Evolutionary conservation across 2,888 invertebrate species (phyloP).

Genomic region (Protonemura montana): DNA sequence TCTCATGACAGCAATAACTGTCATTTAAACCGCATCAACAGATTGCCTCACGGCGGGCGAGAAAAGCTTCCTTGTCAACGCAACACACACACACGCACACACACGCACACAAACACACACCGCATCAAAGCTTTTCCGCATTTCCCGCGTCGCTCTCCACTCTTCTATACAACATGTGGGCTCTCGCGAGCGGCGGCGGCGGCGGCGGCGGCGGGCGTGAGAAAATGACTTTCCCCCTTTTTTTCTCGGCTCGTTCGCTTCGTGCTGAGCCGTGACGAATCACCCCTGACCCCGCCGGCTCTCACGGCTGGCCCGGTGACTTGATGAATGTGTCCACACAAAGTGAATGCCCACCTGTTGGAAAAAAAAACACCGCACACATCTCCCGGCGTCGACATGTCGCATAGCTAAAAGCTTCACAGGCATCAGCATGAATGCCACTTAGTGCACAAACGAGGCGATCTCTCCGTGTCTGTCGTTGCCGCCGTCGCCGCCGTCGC

Average conservation of each 20-base stretch:
- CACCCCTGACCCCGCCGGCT: conserved; percentile 42
- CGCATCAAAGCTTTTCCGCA: conserved; percentile 21
- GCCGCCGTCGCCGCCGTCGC: not conserved
- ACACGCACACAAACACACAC: not conserved
- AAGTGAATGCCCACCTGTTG: conserved; percentile 47
- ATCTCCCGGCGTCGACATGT: not conserved
- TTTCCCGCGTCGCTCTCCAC: not conserved
- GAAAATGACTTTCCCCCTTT: conserved; percentile 43
- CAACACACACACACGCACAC: too few species aligned
- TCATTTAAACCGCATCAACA: conserved; percentile 43
- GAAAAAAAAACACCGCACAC: conserved; percentile 34
- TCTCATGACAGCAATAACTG: conserved; percentile 46
- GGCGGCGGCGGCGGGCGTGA: not conserved
- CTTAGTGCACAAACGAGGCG: not conserved
- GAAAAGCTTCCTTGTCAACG: conserved; percentile 39
- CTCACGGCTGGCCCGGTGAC: conserved; percentile 33
- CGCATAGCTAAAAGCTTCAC: not conserved
- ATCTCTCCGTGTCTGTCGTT: not conserved
- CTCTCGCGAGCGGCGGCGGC: too few species aligned
- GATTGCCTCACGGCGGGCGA: conserved; percentile 32
- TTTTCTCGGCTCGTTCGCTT: conserved; percentile 41
- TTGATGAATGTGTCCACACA: conserved; percentile 46
- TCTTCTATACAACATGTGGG: conserved; percentile 16
- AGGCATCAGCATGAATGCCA: not conserved
- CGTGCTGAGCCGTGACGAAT: conserved; percentile 47